Evolutionary conservation across 2,888 invertebrate genomes (phyloP), one percentile per base, ranked within the genome.

Genomic region (Tenodera sinensis): DNA sequence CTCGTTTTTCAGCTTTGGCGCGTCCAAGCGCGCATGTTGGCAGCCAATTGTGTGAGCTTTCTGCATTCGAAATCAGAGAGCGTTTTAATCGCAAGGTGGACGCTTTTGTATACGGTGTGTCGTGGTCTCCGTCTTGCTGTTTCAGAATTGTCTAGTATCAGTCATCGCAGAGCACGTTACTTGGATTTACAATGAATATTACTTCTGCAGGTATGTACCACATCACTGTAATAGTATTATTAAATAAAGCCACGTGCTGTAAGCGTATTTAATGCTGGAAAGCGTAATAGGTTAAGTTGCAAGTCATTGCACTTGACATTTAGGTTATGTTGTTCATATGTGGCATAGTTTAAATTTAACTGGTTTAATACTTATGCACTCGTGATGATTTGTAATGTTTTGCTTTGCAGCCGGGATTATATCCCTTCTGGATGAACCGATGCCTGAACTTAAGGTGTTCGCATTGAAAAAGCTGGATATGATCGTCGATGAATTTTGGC

Each of bases 401-500:
- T 92, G 54, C 85, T 84, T 91, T 91, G 54, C 92, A 95, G 98
- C 98, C 93, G 99, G 99, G 93, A 98, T 99, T 91, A 97, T 99
- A 93, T 98, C 99, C 94, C 96, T 99, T 92, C 95, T 99, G 91
- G 98, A 99, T 93, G 99, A 99, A 94, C 97, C 98, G 88, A 97
- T 98, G 95, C 96, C 97, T 25, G 98, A 99, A 93, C 95, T 99
- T 90, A 98, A 99, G 94, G 96, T 97, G 42, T 99, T 98, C 93
- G 99, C 99, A 27, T 94, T 99, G 92, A 97, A 97, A 92, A 98
- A 98, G 93, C 94, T 99, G 92, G 97, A 99, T 94, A 95, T 96
- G 92, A 98, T 99, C 92, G 99, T 99, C 1, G 98, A 99, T 93
- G 98, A 98, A 93, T 99, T 99, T 94, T 99, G 99, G 99, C 98